Percentiles rank a stretch among this genome's conserved stretches.
These are phyloP conservation scores for Polylopha cassiicola DNA, from an alignment of 2,888 invertebrate genomes.

Conservation along the genomic window DNA sequence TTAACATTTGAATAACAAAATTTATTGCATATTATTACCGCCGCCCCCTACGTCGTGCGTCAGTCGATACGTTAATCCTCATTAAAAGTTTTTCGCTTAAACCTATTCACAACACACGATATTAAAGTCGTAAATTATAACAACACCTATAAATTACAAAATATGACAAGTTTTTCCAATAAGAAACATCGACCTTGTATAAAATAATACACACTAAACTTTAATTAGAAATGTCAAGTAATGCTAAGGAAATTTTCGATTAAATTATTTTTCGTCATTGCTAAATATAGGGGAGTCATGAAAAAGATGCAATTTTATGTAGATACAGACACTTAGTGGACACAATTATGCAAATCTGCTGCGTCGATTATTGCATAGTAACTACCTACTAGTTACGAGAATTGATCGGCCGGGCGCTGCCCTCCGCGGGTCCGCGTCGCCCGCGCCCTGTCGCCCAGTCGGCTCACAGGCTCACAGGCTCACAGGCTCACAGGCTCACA, in stretches of 20 bases:
- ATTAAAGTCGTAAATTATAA: slow-evolving; percentile 12
- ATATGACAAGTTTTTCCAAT: background rate
- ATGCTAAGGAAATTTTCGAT: slow-evolving; percentile 32
- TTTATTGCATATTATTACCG: slow-evolving; percentile 32
- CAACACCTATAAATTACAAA: slow-evolving; percentile 11
- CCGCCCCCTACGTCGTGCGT: slow-evolving; percentile 25
- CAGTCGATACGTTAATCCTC: slow-evolving; percentile 12
- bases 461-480: too few relatives aligned
- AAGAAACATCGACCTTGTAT: slow-evolving; percentile 28
- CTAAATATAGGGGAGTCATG: slow-evolving; percentile 60
- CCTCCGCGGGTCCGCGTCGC: slow-evolving; percentile 12
- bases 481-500: too few relatives aligned
- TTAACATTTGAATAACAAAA: slow-evolving; percentile 28
- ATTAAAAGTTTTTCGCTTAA: slow-evolving; percentile 11
- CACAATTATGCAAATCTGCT: slow-evolving; percentile 72
- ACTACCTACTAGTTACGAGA: slow-evolving; percentile 61
- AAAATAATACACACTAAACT: slow-evolving; percentile 38
- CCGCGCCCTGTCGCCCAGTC: slow-evolving; percentile 12
- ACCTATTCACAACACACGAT: slow-evolving; percentile 3
- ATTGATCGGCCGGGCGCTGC: slow-evolving; percentile 47
- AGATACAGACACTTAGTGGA: slow-evolving; percentile 67
- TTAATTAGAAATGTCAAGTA: slow-evolving; percentile 36
- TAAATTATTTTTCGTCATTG: slow-evolving; percentile 45
- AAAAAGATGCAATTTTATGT: slow-evolving; percentile 73
- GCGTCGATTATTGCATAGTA: slow-evolving; percentile 67